Evolutionary conservation across 64 coral and sea anemone genomes (phyloP).

Genomic region (Platygyra sinensis): DNA sequence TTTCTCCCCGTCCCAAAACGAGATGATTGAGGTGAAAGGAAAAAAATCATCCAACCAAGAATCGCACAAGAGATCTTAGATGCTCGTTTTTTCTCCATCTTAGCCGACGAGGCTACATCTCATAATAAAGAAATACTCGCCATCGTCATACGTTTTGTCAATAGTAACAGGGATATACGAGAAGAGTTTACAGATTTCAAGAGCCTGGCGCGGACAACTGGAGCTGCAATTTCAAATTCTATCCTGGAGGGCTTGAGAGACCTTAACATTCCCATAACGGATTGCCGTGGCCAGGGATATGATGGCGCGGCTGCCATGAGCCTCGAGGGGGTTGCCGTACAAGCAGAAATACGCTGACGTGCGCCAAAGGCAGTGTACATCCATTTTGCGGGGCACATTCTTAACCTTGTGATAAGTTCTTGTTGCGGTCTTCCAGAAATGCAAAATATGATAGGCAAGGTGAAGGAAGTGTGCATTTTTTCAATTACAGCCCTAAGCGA

Average conservation of each 20-base stretch:
- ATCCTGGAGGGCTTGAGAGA: background rate
- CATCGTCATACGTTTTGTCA: no score
- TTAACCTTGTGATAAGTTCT: background rate
- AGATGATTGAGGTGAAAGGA: conserved; percentile 14
- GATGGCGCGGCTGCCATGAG: conserved; percentile 24
- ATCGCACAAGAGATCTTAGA: conserved; percentile 20
- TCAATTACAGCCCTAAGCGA: no score
- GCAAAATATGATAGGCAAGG: conserved; percentile 1
- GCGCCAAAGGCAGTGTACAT: conserved; percentile 16
- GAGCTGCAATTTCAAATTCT: conserved; percentile 29
- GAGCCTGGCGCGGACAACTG: conserved; percentile 13
- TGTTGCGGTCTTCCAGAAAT: background rate
- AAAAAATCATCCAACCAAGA: background rate
- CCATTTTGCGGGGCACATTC: no score
- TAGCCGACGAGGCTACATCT: conserved; percentile 27
- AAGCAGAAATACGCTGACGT: background rate
- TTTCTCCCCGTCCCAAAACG: background rate
- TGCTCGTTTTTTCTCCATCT: conserved; percentile 12
- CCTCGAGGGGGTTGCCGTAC: conserved; percentile 9
- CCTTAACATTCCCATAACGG: conserved; percentile 19
- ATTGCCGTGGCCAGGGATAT: conserved; percentile 20
- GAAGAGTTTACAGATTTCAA: conserved; percentile 31
- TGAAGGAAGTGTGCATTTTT: conserved; percentile 5
- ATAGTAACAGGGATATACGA: conserved; percentile 20
- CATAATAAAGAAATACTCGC: no score